Evolutionary conservation across 2,797 vertebrate genomes (phyloP).

Genomic region (Labroides dimidiatus): DNA sequence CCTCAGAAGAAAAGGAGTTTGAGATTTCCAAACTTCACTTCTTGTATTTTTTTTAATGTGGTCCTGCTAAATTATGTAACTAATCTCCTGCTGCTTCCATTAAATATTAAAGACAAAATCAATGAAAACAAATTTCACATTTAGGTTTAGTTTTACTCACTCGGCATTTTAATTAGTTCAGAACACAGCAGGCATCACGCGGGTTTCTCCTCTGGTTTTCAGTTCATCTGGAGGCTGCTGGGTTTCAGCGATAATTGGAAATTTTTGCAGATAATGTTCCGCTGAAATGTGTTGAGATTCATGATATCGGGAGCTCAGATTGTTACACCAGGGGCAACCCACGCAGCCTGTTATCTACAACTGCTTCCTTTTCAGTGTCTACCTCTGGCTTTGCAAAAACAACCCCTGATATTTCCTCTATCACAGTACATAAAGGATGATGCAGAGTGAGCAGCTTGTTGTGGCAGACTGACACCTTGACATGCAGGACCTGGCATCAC

Average conservation of each 20-base stretch:
- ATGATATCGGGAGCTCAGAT: neutral
- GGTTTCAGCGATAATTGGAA: neutral
- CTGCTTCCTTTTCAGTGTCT: neutral
- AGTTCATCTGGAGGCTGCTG: constrained; percentile 8
- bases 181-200: neutral
- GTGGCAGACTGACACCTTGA: too few relatives aligned
- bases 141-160: neutral
- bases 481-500: too few relatives aligned
- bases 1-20: neutral
- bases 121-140: constrained; percentile 2
- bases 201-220: neutral
- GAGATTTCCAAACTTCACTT: neutral
- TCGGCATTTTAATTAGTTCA: neutral
- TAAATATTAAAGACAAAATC: neutral
- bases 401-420: neutral
- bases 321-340: neutral
- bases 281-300: neutral
- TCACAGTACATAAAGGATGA: too few relatives aligned
- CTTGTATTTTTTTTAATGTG: neutral
- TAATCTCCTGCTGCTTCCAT: neutral
- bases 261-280: neutral
- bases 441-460: too few relatives aligned
- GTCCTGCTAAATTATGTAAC: neutral
- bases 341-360: constrained; percentile 1
- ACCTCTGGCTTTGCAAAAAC: neutral